Evolutionary conservation across 2,113 vertebrate species (phyloP), one percentile per base, ranked within the genome.

Genomic region (Phyllostomus hastatus): DNA sequence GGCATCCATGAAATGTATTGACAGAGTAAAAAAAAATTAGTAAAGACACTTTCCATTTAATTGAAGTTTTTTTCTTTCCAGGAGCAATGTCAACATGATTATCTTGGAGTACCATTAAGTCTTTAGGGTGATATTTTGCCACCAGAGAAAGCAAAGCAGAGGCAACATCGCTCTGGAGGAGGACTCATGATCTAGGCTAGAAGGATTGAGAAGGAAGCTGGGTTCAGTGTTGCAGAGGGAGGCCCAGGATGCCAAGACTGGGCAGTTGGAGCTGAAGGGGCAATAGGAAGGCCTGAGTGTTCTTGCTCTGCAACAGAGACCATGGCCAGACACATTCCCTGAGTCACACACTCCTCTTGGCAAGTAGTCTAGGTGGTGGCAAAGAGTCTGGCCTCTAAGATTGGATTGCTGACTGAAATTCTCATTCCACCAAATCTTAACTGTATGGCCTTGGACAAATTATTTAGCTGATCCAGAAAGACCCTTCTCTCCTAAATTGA

Each of bases 201-300:
- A 69, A 41, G 17, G n/a, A 15, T 0, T 10, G 64, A 48, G 33
- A 16, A 33, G 28, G 69, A 35, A 17, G 22, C 41, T 35, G n/a
- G 5, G 8, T 5, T 43, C 48, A 16, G 66, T 1, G 20, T 16
- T 33, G 5, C 0, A 0, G 70, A n/a, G 24, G 61, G 28, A 10
- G 2, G 8, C 17, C 26, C 61, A 4, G 67, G 61, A n/a, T 15
- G 15, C 57, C 1, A 9, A 46, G 57, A 28, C 15, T 19, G 4
- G 24, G 57, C 26, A 11, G 2, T 4, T 3, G 4, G 28, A 73
- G 28, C 8, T 24, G 41, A 91, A 22, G 61, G 4, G 5, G 5
- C 0, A 0, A 9, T 2, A 28, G 0, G 1, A 24, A n/a, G 15
- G 41, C 9, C 0, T 22, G 66, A 43, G 14, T 7, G 52, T 20